phyloP scores from a whole-genome alignment of 2,113 vertebrate species.

The Mesocricetus auratus region DNA sequence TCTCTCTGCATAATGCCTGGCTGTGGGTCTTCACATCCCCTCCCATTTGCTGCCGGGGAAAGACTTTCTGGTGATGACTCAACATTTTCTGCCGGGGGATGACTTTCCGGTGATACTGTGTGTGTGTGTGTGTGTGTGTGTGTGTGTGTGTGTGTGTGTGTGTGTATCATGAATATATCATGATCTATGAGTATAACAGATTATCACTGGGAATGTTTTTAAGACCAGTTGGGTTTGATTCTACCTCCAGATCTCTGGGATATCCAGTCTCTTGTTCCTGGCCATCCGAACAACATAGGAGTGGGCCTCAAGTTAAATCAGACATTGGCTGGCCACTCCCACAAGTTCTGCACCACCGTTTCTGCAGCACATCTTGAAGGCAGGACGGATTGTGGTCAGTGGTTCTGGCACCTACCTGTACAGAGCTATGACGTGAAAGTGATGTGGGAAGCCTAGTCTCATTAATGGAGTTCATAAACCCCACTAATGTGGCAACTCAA shows the following conservation, averaged over 20 bases:
- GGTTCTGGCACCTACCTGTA: background rate
- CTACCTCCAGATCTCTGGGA: background rate
- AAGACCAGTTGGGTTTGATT: background rate
- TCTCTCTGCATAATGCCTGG: background rate
- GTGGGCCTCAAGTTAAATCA: no score
- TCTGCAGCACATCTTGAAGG: background rate
- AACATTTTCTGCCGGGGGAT: no score
- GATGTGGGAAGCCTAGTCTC: background rate
- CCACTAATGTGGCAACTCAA: background rate
- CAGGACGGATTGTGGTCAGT: background rate
- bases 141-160: no score
- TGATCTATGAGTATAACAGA: background rate
- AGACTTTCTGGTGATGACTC: background rate
- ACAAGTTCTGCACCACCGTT: background rate
- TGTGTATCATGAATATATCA: no score
- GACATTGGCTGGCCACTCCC: background rate
- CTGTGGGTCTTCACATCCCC: background rate
- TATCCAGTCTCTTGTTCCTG: background rate
- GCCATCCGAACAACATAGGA: background rate
- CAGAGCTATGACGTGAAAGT: background rate
- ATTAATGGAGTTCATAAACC: slow-evolving; percentile 20
- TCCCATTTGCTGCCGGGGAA: background rate
- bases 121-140: no score
- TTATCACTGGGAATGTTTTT: background rate
- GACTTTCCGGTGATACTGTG: no score